Conservation (phyloP, 2,113 vertebrate species). For the Columbina picui region DNA sequence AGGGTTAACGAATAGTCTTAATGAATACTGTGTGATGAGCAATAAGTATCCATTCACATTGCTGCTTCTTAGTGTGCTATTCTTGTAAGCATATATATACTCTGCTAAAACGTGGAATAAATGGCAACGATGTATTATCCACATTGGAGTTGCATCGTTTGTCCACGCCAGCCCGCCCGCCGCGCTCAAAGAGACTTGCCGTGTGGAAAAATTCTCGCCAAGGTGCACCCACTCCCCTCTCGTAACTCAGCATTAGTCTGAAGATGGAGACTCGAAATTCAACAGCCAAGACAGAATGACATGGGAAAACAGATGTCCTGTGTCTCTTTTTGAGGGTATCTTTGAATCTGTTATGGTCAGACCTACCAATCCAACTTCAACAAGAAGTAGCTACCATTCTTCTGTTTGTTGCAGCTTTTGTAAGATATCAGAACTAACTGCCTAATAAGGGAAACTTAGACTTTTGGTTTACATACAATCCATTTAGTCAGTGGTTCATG, state of each 20-base stretch:
- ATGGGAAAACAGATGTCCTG: neutral
- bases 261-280: neutral
- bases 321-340: neutral
- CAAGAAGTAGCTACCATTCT: neutral
- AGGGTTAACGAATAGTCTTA: too few relatives aligned
- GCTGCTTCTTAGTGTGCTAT: too few relatives aligned
- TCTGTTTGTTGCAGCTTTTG: neutral
- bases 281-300: neutral
- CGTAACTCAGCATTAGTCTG: neutral
- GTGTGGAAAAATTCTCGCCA: too few relatives aligned
- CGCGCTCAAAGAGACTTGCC: too few relatives aligned
- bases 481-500: neutral
- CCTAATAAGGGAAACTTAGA: neutral
- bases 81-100: too few relatives aligned
- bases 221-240: rapidly evolving
- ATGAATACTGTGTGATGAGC: too few relatives aligned
- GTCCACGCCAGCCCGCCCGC: too few relatives aligned
- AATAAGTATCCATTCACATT: too few relatives aligned
- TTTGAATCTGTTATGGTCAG: neutral
- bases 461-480: neutral
- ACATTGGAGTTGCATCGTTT: too few relatives aligned
- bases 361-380: neutral
- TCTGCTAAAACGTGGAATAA: too few relatives aligned
- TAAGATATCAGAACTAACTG: neutral
- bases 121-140: too few relatives aligned